Evolutionary conservation across 1,140 invertebrate species (phyloP).

Genomic region (Aporrectodea caliginosa): DNA sequence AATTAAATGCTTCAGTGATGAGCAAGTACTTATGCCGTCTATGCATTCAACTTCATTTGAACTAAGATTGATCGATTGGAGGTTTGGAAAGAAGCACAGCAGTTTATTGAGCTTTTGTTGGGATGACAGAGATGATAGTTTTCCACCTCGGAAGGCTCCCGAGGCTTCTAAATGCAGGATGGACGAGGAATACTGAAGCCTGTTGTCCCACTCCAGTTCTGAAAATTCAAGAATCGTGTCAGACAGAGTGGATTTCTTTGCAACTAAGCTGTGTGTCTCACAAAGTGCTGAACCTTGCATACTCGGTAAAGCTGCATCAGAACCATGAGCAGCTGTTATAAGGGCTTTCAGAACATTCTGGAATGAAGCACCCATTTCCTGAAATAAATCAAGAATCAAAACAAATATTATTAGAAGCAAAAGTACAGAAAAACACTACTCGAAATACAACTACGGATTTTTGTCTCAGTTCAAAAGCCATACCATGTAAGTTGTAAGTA

Average conservation of each 20-base stretch:
- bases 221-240: neutral
- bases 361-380: neutral
- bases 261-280: neutral
- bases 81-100: neutral
- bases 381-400: neutral
- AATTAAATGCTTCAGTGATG: neutral
- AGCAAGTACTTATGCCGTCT: neutral
- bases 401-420: too few species aligned
- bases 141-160: neutral
- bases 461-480: too few species aligned
- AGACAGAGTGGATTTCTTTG: neutral
- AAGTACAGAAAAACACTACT: too few species aligned
- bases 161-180: neutral
- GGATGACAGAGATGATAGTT: neutral
- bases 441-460: too few species aligned
- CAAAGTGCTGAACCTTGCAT: neutral
- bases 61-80: neutral
- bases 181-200: neutral
- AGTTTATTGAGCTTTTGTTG: neutral
- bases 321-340: neutral
- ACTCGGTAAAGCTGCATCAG: neutral
- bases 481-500: too few species aligned
- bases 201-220: neutral
- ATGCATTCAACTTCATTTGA: neutral
- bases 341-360: neutral